phyloP scores from a whole-genome alignment of 2,888 invertebrate genomes.

The Dryadula phaetusa region DNA sequence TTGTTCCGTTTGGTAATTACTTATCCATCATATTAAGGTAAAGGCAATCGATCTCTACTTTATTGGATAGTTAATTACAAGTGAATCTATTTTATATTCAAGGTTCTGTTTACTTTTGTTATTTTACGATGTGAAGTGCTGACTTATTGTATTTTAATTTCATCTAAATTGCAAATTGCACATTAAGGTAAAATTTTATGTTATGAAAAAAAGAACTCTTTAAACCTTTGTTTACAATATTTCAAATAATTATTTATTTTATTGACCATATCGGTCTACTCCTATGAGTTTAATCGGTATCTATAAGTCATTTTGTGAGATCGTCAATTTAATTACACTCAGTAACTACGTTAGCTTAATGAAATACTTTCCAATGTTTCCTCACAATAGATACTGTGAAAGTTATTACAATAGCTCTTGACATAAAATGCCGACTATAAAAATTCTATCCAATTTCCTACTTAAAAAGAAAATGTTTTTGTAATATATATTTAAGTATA shows the following conservation, averaged over 20 bases:
- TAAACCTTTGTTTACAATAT: background rate
- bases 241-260: conserved; percentile 25
- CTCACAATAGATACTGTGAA: conserved; percentile 68
- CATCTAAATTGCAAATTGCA: too few relatives aligned
- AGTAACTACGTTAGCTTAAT: conserved; percentile 60
- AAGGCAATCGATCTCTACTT: conserved; percentile 25
- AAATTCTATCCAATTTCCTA: conserved; percentile 7
- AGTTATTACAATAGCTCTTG: conserved; percentile 55
- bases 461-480: background rate
- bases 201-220: background rate
- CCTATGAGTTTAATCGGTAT: background rate
- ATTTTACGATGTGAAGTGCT: background rate
- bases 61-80: conserved; percentile 28
- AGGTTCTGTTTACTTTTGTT: conserved; percentile 21
- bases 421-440: conserved; percentile 16
- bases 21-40: conserved; percentile 34
- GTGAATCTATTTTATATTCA: conserved; percentile 30
- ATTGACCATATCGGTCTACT: conserved; percentile 37
- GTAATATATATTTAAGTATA: background rate
- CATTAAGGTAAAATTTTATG: background rate
- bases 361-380: conserved; percentile 73
- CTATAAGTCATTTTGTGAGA: conserved; percentile 10
- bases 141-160: background rate
- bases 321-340: conserved; percentile 55
- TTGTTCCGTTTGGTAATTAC: conserved; percentile 38